Percentiles rank a stretch among this genome's conserved stretches.
These are phyloP conservation scores for Seriola dumerili DNA, from an alignment of 2,113 vertebrate genomes.

Conservation along the genomic window DNA sequence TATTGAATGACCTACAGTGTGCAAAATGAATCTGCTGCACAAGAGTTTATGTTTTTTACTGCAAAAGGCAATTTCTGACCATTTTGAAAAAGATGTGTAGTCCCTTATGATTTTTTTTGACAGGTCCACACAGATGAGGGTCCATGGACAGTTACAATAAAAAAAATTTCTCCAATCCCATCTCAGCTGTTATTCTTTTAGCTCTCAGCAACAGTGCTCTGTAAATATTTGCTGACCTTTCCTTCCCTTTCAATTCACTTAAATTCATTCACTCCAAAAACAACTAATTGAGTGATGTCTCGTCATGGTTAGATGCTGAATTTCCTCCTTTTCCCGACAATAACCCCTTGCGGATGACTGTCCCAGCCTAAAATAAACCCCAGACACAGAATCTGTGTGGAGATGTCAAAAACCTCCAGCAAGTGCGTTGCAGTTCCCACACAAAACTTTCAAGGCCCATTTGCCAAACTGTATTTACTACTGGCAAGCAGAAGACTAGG, in stretches of 20 bases:
- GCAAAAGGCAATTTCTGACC: too few species aligned
- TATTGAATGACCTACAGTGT: background rate
- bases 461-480: slow-evolving; percentile 59
- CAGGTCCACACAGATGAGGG: too few species aligned
- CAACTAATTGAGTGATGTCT: slow-evolving; percentile 16
- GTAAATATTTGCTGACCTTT: slow-evolving; percentile 18
- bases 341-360: background rate
- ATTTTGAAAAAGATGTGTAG: too few species aligned
- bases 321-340: background rate
- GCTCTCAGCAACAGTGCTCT: background rate
- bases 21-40: background rate
- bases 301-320: background rate
- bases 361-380: background rate
- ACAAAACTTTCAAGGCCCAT: slow-evolving; percentile 8
- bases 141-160: too few species aligned
- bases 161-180: background rate
- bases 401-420: slow-evolving; percentile 30
- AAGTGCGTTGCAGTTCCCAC: slow-evolving; percentile 37
- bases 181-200: background rate
- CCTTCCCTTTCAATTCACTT: background rate
- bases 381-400: slow-evolving; percentile 5
- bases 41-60: too few species aligned
- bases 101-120: too few species aligned
- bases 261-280: slow-evolving; percentile 21
- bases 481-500: slow-evolving; percentile 38